Conservation (phyloP, 1,140 invertebrate species). For the Aporrectodea caliginosa region DNA sequence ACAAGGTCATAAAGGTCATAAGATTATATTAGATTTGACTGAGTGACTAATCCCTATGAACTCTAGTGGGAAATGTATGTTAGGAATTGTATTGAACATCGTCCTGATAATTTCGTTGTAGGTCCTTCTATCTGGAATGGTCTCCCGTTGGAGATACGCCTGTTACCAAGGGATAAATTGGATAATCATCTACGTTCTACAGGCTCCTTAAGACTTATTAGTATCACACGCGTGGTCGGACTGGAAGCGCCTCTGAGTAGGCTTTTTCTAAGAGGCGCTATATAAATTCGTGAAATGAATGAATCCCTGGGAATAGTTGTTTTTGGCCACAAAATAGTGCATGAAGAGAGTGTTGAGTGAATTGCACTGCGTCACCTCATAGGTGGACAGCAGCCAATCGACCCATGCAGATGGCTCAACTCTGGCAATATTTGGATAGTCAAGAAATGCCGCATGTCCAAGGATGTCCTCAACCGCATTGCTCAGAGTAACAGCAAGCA, state of each 20-base stretch:
- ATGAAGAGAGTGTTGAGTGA: constrained; percentile 51
- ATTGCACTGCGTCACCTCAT: neutral
- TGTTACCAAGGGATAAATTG: too few relatives aligned
- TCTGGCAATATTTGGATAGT: constrained; percentile 50
- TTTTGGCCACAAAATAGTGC: constrained; percentile 54
- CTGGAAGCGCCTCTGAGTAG: too few relatives aligned
- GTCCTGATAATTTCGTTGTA: constrained; percentile 52
- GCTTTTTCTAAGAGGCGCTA: too few relatives aligned
- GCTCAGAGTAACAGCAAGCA: constrained; percentile 51
- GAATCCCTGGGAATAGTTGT: constrained; percentile 52
- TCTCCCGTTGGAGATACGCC: too few relatives aligned
- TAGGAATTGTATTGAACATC: constrained; percentile 54
- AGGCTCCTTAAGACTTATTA: too few relatives aligned
- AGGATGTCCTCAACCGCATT: constrained; percentile 52
- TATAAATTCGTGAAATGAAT: too few relatives aligned
- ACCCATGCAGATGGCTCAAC: constrained; percentile 48
- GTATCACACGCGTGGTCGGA: too few relatives aligned
- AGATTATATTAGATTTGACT: too few relatives aligned
- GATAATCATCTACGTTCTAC: too few relatives aligned
- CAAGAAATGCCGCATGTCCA: constrained; percentile 54
- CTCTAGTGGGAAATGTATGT: constrained; percentile 55
- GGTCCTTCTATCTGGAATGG: too few relatives aligned
- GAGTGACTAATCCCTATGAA: too few relatives aligned
- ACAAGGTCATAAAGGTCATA: too few relatives aligned
- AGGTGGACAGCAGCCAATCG: constrained; percentile 38